Conservation (phyloP, 2,888 invertebrate genomes). For the Leptinotarsa peninsularis region DNA sequence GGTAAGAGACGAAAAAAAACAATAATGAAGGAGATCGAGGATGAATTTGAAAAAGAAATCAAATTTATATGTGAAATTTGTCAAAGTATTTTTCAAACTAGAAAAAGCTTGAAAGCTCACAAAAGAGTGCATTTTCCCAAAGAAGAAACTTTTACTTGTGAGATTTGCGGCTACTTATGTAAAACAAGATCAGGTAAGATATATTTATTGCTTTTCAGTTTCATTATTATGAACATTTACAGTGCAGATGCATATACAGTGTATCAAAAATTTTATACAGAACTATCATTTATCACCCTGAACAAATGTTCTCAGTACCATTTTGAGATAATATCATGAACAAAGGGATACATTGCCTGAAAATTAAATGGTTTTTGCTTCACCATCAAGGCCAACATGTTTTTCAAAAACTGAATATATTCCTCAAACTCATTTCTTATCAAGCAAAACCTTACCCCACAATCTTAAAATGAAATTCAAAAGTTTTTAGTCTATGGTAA, state of each 20-base stretch:
- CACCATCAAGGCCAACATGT: too few relatives aligned
- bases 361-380: too few relatives aligned
- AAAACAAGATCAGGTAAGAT: constrained; percentile 45
- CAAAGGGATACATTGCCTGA: too few relatives aligned
- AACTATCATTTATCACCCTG: too few relatives aligned
- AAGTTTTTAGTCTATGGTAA: too few relatives aligned
- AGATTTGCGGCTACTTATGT: constrained; percentile 51
- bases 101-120: constrained; percentile 42
- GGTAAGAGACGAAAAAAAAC: constrained; percentile 27
- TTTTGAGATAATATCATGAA: too few relatives aligned
- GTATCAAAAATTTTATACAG: too few relatives aligned
- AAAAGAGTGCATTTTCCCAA: constrained; percentile 38
- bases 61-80: constrained; percentile 43
- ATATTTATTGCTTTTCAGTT: not conserved
- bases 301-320: too few relatives aligned
- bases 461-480: too few relatives aligned
- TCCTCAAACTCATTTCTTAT: too few relatives aligned
- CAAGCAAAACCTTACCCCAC: too few relatives aligned
- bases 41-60: constrained; percentile 40
- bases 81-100: constrained; percentile 38
- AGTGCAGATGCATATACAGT: not conserved
- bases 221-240: not conserved
- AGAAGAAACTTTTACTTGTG: constrained; percentile 47
- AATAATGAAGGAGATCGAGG: not conserved
- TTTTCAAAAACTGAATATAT: too few relatives aligned